Base-by-base conservation (phyloP, 2,888 invertebrate genomes). In the Melolontha melolontha region DNA sequence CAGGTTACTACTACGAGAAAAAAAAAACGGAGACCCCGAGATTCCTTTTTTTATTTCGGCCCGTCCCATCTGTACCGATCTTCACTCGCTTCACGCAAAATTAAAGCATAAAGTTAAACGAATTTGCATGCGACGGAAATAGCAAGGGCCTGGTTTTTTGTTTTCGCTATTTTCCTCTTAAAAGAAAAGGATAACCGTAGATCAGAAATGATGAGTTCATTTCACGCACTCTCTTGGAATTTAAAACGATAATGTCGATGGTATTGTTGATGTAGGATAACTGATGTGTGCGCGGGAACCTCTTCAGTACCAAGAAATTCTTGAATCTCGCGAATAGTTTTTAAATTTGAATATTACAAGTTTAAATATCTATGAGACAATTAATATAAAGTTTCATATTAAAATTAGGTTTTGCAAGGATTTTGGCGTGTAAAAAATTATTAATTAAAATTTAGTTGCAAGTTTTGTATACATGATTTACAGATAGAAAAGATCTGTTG, bases 21-120 rank as follows among this genome's bases (percentile, higher is more conserved):
- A 34, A 34, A 34, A 34, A 34, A 34, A 34, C 2, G 34, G 5
- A 34, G 6, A 34, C 50, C 27, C 16, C 1, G 12, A 44, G 11
- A 44, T 27, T 44, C 29, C 16, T 59, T 44, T 59, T 44, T 29
- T 44, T 42, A 11, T 17, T 17, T 8, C 10, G 16, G 1, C 54
- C n/a, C 16, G 5, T 17, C 40, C 14, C 40, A 39, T 29, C 27
- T 22, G 11, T 17, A 6, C 8, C 34, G 41, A 55, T 16, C 55
- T 17, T 55, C 22, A 44, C 44, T 29, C 47, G 47, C 47, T 59
- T 44, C 29, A 44, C 44, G 59, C 59, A 59, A 59, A 59, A 59
- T 59, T 59, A 59, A 59, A 59, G 59, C 44, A 47, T 59, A 59
- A 59, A 59, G 59, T 59, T 59, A 59, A 59, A 59, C 59, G 44